Evolutionary conservation across 2,888 invertebrate species (phyloP), one percentile per base, ranked within the genome.

Genomic region (Ligdia adustata): DNA sequence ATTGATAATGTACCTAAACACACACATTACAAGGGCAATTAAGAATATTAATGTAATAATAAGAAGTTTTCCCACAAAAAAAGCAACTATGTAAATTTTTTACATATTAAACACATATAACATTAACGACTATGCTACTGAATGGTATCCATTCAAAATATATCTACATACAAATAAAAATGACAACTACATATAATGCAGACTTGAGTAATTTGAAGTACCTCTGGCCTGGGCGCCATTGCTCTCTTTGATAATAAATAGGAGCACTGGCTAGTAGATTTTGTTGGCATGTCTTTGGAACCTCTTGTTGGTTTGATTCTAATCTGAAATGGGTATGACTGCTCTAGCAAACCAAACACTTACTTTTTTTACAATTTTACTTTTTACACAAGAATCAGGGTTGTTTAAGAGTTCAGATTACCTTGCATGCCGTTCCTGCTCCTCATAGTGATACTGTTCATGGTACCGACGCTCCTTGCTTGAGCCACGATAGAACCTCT

Each of bases 401-500:
- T 18, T 18, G n/a, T 22, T 3, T 22, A 7, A 55, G 43, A 42
- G 22, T 20, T 32, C 1, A 15, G 16, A 24, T 35, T 60, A 87
- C 86, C 86, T 85, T 40, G 82, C 75, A 66, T 69, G 75, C 15
- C 70, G 75, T 22, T 78, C 76, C 29, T 28, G 26, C 16, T 77
- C 64, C 5, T 79, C 73, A 67, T 77, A 80, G 12, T 70, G 75
- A 44, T 81, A 78, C 41, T 74, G 76, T 58, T 82, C 79, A 1
- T 75, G 75, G 27, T 65, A 71, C 37, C 72, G 65, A 32, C 77
- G 74, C 44, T 87, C 88, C 55, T 86, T 89, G 58, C 86, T 89
- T 15, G 88, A 86, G 6, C 87, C 88, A 7, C 88, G 65, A 53
- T 90, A 89, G 57, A 88, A 90, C 4, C 88, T 70, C 56, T 87